Base-by-base conservation (phyloP, 2,797 vertebrate genomes). In the Loris lydekkerianus region DNA sequence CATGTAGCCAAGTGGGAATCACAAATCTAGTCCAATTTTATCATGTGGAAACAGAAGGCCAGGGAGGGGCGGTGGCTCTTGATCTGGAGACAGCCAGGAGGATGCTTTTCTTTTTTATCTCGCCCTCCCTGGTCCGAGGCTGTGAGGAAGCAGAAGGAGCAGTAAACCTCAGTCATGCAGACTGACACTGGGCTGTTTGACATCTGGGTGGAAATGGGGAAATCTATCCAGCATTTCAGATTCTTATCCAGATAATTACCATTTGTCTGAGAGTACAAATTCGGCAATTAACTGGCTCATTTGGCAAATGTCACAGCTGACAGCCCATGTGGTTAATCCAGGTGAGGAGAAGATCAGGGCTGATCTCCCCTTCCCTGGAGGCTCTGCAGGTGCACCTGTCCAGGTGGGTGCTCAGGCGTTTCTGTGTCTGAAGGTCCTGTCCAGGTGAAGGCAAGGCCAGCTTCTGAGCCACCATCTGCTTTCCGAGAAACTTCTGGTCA, bases 211-310 rank as follows among this genome's bases (percentile, higher is more conserved):
- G 92, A 95, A 95, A 89, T 13, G 40, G 56, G 73, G 72, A 88
- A 76, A 86, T 92, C 89, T 93, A 82, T 83, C 94, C 73, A 92
- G 73, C 93, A 75, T 73, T 96, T 97, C 75, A 88, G 96, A 97
- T 97, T 85, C 93, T 96, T 97, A 96, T 97, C 97, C 77, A 69
- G 73, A 82, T 96, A 96, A 97, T 97, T 91, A 94, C 77, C 77
- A 61, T 91, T 85, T 97, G 92, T 93, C 95, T 77, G 75, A 84
- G 82, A 96, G 93, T 87, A 91, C 96, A 93, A 94, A 97, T 96
- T 94, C 97, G 96, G 58, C 96, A 97, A 96, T 97, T 97, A 97
- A 96, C 92, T 76, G 92, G 91, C 73, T 97, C 96, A 91, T 96
- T 97, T 96, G 96, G 94, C 85, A 89, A 96, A 94, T 95, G 91